Evolutionary conservation across 2,113 vertebrate species (phyloP), one percentile per base, ranked within the genome.

Genomic region (Dipodomys stephensi): DNA sequence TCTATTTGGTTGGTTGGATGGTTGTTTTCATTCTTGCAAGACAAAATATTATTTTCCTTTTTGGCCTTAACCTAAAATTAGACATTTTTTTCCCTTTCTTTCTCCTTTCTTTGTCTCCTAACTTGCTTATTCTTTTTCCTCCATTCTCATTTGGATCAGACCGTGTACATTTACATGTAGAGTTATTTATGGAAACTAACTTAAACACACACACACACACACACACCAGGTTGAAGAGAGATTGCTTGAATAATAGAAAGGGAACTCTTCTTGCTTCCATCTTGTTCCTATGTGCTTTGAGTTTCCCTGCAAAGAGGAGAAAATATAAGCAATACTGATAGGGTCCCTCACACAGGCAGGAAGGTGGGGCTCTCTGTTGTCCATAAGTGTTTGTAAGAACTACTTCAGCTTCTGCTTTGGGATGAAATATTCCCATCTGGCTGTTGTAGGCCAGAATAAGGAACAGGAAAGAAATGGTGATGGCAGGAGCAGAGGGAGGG

Each of bases 41-140:
- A 84, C 39, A 79, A 86, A 96, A 71, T 72, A 32, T 64, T 84
- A 39, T 76, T 88, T 88, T 68, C 60, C 28, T 32, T 83, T 88
- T 49, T 23, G 22, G 1, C 28, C 3, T 92, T 74, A 78, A 84
- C 23, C 65, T 80, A 69, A 83, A 88, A 84, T 57, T 78, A 28
- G 67, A 30, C 85, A 76, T 68, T 0, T 32, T 10, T 19, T 72
- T 81, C n/a, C n/a, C 27, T 30, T 73, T 72, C 2, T 13, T 6
- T 19, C 53, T 19, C 49, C 16, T 46, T 16, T 12, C 15, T n/a
- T 27, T 72, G 35, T 39, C 35, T 39, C 46, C 53, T 39, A 9
- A 64, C 44, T 65, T 67, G 22, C 32, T 12, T 1, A 39, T 20
- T 7, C 22, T n/a, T n/a, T 19, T 73, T 71, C 30, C 16, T 69